Percentiles rank a stretch among this genome's conserved stretches.
Conservation (phyloP, 2,888 invertebrate genomes). For the Drosophila tripunctata region DNA sequence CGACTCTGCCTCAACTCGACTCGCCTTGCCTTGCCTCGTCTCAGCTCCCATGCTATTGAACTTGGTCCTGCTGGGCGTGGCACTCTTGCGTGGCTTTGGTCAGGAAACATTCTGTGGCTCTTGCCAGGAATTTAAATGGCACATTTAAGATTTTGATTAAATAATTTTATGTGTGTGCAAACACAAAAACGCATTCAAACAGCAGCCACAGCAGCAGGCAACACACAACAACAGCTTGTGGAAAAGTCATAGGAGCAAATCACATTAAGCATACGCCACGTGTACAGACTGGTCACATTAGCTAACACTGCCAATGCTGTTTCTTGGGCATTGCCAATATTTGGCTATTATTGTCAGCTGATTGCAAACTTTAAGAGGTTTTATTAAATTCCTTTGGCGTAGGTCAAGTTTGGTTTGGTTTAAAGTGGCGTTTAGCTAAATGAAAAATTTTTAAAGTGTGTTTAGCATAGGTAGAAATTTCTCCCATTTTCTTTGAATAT, state of each 20-base stretch:
- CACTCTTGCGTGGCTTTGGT: not conserved
- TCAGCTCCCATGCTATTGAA: constrained; percentile 14
- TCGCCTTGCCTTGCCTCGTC: not conserved
- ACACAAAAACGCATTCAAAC: constrained; percentile 2
- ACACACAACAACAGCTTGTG: constrained; percentile 12
- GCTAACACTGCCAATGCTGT: constrained; percentile 9
- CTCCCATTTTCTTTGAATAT: no score
- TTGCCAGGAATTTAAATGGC: constrained; percentile 69
- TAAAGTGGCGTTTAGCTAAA: not conserved
- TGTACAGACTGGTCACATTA: constrained; percentile 15
- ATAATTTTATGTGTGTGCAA: constrained; percentile 54
- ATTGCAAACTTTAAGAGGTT: not conserved
- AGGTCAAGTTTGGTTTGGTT: not conserved
- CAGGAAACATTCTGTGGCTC: constrained; percentile 34
- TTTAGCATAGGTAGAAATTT: no score
- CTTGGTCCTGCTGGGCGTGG: constrained; percentile 4
- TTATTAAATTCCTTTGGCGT: not conserved
- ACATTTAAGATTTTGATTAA: constrained; percentile 73
- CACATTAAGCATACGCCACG: constrained; percentile 38
- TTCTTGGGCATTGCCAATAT: not conserved
- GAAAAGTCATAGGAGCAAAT: not conserved
- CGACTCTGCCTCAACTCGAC: not conserved
- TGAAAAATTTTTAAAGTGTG: no score
- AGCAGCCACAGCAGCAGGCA: not conserved
- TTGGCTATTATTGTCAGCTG: constrained; percentile 32